Percentiles rank a stretch among this genome's conserved stretches.
phyloP scores from a whole-genome alignment of 1,140 invertebrate species.

The Drosophila setifemur region DNA sequence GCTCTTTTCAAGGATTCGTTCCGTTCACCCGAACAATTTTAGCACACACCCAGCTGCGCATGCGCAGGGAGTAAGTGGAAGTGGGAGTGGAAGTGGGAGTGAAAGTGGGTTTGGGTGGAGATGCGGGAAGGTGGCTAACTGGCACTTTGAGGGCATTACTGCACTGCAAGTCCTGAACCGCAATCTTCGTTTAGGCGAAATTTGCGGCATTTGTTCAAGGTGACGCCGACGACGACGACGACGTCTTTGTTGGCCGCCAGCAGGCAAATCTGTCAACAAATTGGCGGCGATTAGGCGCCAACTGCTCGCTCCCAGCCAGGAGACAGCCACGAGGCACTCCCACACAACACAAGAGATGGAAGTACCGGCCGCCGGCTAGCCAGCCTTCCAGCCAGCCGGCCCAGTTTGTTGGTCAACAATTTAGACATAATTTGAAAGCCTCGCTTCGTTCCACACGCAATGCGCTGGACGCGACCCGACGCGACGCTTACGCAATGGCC shows the following conservation, averaged over 20 bases:
- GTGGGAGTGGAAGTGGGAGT: background rate
- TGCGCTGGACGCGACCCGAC: slow-evolving; percentile 28
- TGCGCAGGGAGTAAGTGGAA: slow-evolving; percentile 31
- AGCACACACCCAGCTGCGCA: slow-evolving; percentile 43
- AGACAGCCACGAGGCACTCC: background rate
- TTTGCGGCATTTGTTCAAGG: slow-evolving; percentile 47
- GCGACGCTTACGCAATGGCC: slow-evolving; percentile 68
- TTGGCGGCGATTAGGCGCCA: slow-evolving; percentile 62
- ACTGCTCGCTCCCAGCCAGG: slow-evolving; percentile 4
- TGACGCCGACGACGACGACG: slow-evolving; percentile 1
- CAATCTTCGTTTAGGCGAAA: slow-evolving; percentile 24
- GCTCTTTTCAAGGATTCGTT: slow-evolving; percentile 41
- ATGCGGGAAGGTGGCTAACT: background rate
- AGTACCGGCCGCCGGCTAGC: background rate
- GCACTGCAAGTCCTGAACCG: slow-evolving; percentile 8
- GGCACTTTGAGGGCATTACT: background rate
- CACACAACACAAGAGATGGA: background rate
- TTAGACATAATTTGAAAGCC: slow-evolving; percentile 67
- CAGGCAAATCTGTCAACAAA: slow-evolving; percentile 70
- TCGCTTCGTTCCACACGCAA: slow-evolving; percentile 23
- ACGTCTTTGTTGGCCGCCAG: slow-evolving; percentile 27
- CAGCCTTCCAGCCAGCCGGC: background rate
- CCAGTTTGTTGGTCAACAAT: slow-evolving; percentile 47
- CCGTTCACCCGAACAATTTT: no score
- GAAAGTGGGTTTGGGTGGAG: background rate